A percentile compares a stretch with the other conserved stretches of the same genome.
Conservation (phyloP, 2,797 vertebrate genomes). For the Rhadinocentrus ornatus region DNA sequence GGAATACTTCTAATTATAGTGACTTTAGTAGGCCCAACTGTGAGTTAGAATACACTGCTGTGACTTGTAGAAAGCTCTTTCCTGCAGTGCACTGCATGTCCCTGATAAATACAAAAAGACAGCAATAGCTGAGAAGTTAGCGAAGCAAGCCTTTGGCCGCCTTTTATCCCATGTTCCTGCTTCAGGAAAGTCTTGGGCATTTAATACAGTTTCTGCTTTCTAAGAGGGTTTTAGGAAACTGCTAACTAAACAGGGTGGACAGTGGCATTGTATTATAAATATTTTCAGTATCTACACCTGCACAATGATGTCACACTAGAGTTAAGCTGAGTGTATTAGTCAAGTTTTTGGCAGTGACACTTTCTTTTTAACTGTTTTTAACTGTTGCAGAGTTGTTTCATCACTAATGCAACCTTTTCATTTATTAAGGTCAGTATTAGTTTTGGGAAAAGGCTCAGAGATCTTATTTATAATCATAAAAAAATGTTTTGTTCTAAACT, state of each 20-base stretch:
- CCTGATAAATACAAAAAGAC: constrained; percentile 45
- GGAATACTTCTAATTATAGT: constrained; percentile 31
- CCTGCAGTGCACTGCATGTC: constrained; percentile 13
- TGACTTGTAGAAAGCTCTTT: constrained; percentile 48
- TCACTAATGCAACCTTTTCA: neutral
- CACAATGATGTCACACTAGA: constrained; percentile 5
- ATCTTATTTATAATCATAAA: too few relatives aligned
- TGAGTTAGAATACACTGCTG: constrained; percentile 49
- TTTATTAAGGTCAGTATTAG: too few relatives aligned
- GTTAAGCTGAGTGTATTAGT: constrained; percentile 29
- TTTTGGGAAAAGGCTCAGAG: too few relatives aligned
- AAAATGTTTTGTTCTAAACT: neutral
- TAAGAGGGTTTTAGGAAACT: constrained; percentile 35
- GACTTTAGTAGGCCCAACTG: constrained; percentile 41
- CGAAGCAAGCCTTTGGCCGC: constrained; percentile 28
- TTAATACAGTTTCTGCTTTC: constrained; percentile 32
- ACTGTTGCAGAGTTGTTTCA: constrained; percentile 7
- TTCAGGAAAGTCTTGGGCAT: constrained; percentile 19
- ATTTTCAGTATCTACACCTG: constrained; percentile 21
- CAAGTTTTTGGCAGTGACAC: constrained; percentile 6
- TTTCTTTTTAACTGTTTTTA: neutral
- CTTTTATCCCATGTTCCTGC: constrained; percentile 31
- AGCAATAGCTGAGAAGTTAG: constrained; percentile 25
- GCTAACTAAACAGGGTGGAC: constrained; percentile 25
- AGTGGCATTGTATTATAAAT: constrained; percentile 30